Percentiles rank a stretch among this genome's conserved stretches.
These are phyloP conservation scores for Crepidodera aurea DNA, from an alignment of 2,888 invertebrate genomes.

Conservation along the genomic window DNA sequence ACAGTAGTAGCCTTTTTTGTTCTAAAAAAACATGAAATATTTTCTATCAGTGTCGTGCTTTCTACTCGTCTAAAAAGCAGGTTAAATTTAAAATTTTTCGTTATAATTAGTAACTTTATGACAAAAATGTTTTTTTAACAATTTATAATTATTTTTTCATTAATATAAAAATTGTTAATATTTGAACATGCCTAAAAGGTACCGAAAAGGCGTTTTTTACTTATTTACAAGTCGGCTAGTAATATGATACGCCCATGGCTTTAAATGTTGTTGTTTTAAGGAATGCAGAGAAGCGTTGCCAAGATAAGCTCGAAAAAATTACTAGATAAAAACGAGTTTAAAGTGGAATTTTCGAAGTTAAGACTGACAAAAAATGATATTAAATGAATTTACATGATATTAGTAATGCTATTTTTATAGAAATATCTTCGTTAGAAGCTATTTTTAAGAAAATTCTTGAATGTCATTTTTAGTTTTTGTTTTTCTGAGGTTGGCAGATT, in stretches of 20 bases:
- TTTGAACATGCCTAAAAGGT: too few relatives aligned
- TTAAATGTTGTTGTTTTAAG: constrained; percentile 43
- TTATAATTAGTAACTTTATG: too few relatives aligned
- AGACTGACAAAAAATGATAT: constrained; percentile 11
- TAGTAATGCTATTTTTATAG: constrained; percentile 7
- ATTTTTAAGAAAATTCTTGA: constrained; percentile 13
- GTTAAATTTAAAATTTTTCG: too few relatives aligned
- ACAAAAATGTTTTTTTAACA: too few relatives aligned
- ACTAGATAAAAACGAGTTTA: constrained; percentile 26
- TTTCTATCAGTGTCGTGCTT: constrained; percentile 46
- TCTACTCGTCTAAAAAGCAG: not conserved
- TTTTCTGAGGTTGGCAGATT: constrained; percentile 54
- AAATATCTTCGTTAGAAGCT: not conserved
- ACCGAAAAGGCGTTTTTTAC: too few relatives aligned
- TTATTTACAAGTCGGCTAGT: too few relatives aligned
- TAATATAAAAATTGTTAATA: too few relatives aligned
- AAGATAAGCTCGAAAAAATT: constrained; percentile 34
- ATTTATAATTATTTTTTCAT: not conserved
- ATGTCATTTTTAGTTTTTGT: constrained; percentile 29
- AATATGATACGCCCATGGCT: constrained; percentile 41
- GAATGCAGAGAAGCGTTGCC: constrained; percentile 35
- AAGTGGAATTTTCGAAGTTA: constrained; percentile 6
- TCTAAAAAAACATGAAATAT: constrained; percentile 46
- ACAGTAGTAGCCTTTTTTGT: constrained; percentile 42
- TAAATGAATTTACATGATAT: constrained; percentile 1